Evolutionary conservation across 2,888 invertebrate genomes (phyloP).

Genomic region (Teleogryllus oceanicus): DNA sequence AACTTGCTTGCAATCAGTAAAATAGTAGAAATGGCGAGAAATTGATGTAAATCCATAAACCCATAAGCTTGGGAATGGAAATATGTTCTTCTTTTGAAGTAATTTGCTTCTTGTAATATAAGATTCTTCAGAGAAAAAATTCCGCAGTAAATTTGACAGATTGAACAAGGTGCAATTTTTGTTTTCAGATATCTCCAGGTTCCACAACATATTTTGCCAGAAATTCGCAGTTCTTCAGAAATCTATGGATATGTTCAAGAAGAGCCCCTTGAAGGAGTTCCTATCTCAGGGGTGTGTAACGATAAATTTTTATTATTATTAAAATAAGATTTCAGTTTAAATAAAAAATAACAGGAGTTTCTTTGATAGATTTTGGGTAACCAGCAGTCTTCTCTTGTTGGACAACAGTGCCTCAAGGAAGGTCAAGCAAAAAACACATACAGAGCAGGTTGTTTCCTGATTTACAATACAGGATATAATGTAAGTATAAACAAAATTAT

Average conservation of each 20-base stretch:
- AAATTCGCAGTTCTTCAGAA: slow-evolving; percentile 83
- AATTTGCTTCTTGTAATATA: no score
- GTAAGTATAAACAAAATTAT: slow-evolving; percentile 44
- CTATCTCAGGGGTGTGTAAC: slow-evolving; percentile 58
- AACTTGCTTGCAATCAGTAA: no score
- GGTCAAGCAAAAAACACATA: slow-evolving; percentile 95
- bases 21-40: no score
- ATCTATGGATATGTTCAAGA: slow-evolving; percentile 73
- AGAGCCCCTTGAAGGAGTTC: slow-evolving; percentile 66
- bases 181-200: slow-evolving; percentile 69
- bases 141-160: no score
- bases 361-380: slow-evolving; percentile 78
- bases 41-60: no score
- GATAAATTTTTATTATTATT: no score
- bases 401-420: slow-evolving; percentile 81
- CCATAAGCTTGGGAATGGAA: no score
- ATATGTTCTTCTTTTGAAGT: no score
- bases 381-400: slow-evolving; percentile 91
- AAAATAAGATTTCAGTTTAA: not conserved
- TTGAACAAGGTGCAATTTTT: not conserved
- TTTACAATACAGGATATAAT: slow-evolving; percentile 89
- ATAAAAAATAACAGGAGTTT: not conserved
- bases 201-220: slow-evolving; percentile 71
- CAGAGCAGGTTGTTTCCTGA: slow-evolving; percentile 88
- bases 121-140: no score